Percentiles rank a stretch among this genome's conserved stretches.
These are phyloP conservation scores for Beris chalybata DNA, from an alignment of 2,888 invertebrate species.

Conservation along the genomic window DNA sequence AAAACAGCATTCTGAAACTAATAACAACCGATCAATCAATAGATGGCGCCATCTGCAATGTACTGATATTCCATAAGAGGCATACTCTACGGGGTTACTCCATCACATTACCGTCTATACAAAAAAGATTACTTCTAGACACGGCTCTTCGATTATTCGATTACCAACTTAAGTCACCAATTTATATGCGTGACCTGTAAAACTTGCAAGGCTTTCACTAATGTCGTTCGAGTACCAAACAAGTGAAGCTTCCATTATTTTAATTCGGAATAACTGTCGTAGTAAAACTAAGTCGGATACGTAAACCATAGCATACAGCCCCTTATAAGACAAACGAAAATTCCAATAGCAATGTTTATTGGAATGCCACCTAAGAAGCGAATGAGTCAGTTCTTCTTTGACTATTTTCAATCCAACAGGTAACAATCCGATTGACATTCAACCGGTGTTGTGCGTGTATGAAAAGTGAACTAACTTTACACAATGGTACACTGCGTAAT, in stretches of 20 bases:
- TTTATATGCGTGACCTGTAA: conserved; percentile 21
- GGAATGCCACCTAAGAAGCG: no score
- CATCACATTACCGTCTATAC: neutral
- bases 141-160: neutral
- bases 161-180: neutral
- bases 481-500: no score
- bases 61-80: neutral
- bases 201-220: conserved; percentile 20
- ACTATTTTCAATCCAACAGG: no score
- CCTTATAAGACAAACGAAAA: no score
- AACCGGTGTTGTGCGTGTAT: no score
- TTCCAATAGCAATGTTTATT: no score
- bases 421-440: no score
- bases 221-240: neutral
- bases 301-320: no score
- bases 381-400: no score
- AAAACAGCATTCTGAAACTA: conserved; percentile 12
- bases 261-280: neutral
- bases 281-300: no score
- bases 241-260: conserved; percentile 7
- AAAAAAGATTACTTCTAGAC: neutral
- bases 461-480: no score
- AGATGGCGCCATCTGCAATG: conserved; percentile 18
- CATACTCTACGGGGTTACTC: neutral
- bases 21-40: conserved; percentile 25